phyloP scores from a whole-genome alignment of 2,888 invertebrate species.

The Venusia cambrica region DNA sequence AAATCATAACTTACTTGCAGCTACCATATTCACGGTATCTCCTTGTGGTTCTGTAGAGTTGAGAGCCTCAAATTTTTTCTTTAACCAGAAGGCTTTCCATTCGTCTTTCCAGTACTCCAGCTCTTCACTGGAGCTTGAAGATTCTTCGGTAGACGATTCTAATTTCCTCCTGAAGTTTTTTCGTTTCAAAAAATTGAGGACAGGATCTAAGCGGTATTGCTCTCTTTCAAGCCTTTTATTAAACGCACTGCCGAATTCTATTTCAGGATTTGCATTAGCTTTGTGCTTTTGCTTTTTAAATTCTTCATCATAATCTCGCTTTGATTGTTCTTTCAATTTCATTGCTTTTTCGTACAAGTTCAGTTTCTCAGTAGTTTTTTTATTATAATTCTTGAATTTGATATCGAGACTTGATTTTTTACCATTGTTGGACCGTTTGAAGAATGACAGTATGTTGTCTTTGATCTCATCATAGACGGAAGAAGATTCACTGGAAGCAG shows the following conservation, averaged over 20 bases:
- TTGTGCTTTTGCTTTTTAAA: conserved; percentile 4
- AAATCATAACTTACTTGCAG: conserved; percentile 47
- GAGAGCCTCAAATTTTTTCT: conserved; percentile 49
- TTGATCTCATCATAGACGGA: conserved; percentile 31
- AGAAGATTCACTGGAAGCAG: conserved; percentile 27
- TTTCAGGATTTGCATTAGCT: not conserved
- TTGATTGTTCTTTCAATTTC: conserved; percentile 8
- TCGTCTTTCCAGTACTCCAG: conserved; percentile 41
- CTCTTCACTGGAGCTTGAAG: conserved; percentile 34
- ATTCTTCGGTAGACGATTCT: not conserved
- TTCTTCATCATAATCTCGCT: conserved; percentile 1
- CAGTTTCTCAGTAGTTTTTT: not conserved
- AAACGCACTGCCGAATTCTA: no score
- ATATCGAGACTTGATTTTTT: conserved; percentile 2
- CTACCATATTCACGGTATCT: conserved; percentile 62
- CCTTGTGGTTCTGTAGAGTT: conserved; percentile 42
- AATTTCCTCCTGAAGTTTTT: conserved; percentile 6
- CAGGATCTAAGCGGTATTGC: conserved; percentile 38
- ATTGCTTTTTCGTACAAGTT: conserved; percentile 10
- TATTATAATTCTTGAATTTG: conserved; percentile 5
- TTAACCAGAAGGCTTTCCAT: conserved; percentile 41
- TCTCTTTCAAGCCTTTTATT: conserved; percentile 9
- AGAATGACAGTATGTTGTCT: conserved; percentile 24
- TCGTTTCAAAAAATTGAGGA: conserved; percentile 35
- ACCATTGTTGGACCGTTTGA: conserved; percentile 14